Conservation (phyloP, 2,113 vertebrate genomes). For the Physeter macrocephalus region DNA sequence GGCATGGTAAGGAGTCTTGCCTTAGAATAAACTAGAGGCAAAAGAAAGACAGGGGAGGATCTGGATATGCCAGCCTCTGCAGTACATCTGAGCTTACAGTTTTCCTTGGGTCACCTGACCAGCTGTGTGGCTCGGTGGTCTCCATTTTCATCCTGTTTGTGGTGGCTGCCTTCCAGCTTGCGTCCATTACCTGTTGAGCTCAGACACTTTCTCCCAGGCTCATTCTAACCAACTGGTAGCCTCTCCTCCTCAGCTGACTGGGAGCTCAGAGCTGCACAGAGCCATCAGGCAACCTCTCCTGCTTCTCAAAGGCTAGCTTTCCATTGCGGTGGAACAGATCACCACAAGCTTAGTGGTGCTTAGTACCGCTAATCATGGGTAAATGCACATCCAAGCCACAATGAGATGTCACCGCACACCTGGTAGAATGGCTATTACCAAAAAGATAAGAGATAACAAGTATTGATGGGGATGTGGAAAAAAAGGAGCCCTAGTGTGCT, state of each 20-base stretch:
- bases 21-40: not conserved
- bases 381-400: not conserved
- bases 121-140: not conserved
- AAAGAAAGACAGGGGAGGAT: not conserved
- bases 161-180: not conserved
- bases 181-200: not conserved
- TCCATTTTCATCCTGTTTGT: not conserved
- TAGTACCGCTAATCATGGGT: not conserved
- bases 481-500: not conserved
- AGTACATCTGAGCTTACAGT: not conserved
- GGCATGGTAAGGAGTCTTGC: not conserved
- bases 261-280: not conserved
- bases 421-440: not conserved
- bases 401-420: not conserved
- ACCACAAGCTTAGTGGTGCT: not conserved
- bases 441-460: not conserved
- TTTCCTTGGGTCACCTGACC: not conserved
- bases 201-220: not conserved
- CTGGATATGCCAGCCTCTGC: not conserved
- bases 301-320: not conserved
- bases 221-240: not conserved
- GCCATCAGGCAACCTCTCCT: not conserved
- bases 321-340: not conserved
- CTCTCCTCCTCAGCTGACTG: not conserved
- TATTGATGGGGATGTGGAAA: not conserved